Conservation (phyloP, 2,888 invertebrate genomes). For the Homarus gammarus region DNA sequence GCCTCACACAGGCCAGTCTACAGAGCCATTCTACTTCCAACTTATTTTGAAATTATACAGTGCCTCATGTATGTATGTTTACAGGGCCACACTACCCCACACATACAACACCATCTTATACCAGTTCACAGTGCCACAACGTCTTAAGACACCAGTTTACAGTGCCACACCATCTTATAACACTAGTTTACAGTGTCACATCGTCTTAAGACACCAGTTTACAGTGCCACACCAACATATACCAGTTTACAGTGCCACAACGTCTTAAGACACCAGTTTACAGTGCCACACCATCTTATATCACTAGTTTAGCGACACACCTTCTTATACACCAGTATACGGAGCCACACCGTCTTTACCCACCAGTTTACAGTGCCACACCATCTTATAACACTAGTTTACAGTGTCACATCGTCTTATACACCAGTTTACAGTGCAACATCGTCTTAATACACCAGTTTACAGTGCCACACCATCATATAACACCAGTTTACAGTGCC, state of each 20-base stretch:
- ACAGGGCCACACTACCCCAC: too few species aligned
- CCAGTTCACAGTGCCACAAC: too few species aligned
- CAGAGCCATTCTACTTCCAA: too few species aligned
- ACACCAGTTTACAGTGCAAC: too few species aligned
- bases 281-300: conserved; percentile 10
- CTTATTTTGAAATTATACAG: too few species aligned
- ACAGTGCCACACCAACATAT: conserved; percentile 7
- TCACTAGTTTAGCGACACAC: background rate
- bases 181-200: background rate
- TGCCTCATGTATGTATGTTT: too few species aligned
- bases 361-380: too few species aligned
- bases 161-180: background rate
- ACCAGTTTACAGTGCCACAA: conserved; percentile 6
- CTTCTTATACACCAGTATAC: background rate
- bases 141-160: too few species aligned
- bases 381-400: background rate
- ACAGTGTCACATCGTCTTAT: background rate
- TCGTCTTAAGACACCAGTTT: conserved; percentile 19
- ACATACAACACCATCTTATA: too few species aligned
- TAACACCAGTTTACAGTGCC: background rate
- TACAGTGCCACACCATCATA: background rate
- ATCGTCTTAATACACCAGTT: background rate
- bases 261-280: background rate
- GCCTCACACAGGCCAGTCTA: too few species aligned
- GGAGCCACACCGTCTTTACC: background rate